Conservation (phyloP, 2,888 invertebrate species). For the Cremastinae sp. region DNA sequence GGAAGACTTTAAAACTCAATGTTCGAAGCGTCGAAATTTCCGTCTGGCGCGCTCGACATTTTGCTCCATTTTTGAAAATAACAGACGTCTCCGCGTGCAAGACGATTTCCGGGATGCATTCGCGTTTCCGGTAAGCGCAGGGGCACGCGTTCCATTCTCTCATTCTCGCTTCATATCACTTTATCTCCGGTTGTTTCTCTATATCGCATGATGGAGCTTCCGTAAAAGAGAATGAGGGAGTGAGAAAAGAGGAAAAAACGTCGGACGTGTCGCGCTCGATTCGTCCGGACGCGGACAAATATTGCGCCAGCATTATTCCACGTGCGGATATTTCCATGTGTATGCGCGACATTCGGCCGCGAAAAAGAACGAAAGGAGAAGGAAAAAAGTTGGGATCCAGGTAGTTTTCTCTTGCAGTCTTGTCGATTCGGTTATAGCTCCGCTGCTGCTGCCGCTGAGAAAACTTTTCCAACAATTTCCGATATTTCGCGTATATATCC, state of each 20-base stretch:
- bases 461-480: slow-evolving; percentile 63
- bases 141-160: slow-evolving; percentile 6
- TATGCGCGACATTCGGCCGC: not conserved
- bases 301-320: not conserved
- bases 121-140: slow-evolving; percentile 15
- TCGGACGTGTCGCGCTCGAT: slow-evolving; percentile 58
- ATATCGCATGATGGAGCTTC: not conserved
- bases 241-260: slow-evolving; percentile 23
- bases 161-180: slow-evolving; percentile 29
- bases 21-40: not conserved
- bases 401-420: slow-evolving; percentile 47
- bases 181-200: slow-evolving; percentile 20
- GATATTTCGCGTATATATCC: slow-evolving; percentile 60
- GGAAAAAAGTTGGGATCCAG: slow-evolving; percentile 3
- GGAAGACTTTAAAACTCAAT: not conserved
- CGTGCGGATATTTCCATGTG: not conserved
- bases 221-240: too few relatives aligned
- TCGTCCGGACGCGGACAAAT: slow-evolving; percentile 36
- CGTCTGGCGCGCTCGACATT: not conserved
- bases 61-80: not conserved
- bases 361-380: not conserved
- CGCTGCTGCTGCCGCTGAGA: too few relatives aligned
- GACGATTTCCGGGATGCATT: slow-evolving; percentile 26
- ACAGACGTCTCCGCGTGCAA: not conserved
- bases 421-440: slow-evolving; percentile 32